Evolutionary conservation across 2,113 vertebrate species (phyloP).

Genomic region (Rostratula benghalensis): DNA sequence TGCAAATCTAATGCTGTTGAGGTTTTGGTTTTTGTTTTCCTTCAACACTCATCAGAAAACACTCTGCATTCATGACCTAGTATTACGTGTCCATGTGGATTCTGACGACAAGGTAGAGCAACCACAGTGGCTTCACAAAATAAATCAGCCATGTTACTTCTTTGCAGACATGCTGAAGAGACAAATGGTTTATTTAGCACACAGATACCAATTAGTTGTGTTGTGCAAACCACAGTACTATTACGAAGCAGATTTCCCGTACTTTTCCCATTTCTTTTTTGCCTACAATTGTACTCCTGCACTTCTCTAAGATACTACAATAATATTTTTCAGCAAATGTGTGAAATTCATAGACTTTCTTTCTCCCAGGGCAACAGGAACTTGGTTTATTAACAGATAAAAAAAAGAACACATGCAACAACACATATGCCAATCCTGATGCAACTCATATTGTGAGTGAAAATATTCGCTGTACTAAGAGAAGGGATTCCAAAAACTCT

Average conservation of each 20-base stretch:
- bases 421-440: neutral
- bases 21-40: conserved; percentile 4
- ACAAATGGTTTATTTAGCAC: neutral
- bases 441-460: neutral
- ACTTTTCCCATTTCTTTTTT: neutral
- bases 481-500: neutral
- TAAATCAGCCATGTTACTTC: neutral
- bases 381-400: neutral
- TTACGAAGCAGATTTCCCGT: neutral
- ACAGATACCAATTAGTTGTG: neutral
- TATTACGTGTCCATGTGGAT: neutral
- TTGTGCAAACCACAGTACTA: neutral
- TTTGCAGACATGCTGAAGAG: conserved; percentile 14
- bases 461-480: neutral
- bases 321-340: neutral
- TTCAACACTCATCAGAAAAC: conserved; percentile 54
- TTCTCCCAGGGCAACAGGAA: neutral
- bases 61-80: conserved; percentile 10
- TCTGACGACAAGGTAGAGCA: conserved; percentile 8
- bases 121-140: neutral
- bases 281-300: neutral
- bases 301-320: neutral
- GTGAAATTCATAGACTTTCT: neutral
- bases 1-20: conserved; percentile 38
- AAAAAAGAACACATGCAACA: neutral